Percentiles rank a stretch among this genome's conserved stretches.
Evolutionary conservation across 2,797 vertebrate genomes (phyloP).

Genomic region (Lithobates pipiens): DNA sequence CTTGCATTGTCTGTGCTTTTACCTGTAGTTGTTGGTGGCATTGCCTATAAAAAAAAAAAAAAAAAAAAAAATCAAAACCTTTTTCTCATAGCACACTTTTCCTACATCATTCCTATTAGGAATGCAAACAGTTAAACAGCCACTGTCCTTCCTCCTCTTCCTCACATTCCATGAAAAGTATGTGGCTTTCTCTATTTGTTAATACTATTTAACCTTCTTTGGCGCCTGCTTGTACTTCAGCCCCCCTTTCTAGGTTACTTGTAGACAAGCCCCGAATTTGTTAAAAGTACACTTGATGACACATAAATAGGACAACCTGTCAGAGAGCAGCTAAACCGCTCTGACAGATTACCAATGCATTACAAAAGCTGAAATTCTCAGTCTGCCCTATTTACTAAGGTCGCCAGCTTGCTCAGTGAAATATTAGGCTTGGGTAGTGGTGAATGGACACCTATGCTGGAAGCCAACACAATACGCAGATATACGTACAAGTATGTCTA

Average conservation of each 20-base stretch:
- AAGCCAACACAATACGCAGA: neutral
- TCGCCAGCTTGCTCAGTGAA: neutral
- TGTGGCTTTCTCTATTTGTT: slow-evolving; percentile 73
- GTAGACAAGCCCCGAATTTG: slow-evolving; percentile 71
- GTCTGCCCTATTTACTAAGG: neutral
- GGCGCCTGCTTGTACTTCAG: slow-evolving; percentile 71
- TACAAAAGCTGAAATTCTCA: slow-evolving; percentile 59
- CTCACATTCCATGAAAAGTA: slow-evolving; percentile 73
- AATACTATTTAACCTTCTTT: slow-evolving; percentile 76
- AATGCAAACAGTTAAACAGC: slow-evolving; percentile 47
- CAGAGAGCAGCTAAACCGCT: slow-evolving; percentile 69
- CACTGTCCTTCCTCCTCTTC: slow-evolving; percentile 41
- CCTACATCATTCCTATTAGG: neutral
- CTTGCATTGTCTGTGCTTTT: no score
- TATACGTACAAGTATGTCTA: neutral
- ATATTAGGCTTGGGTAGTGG: neutral
- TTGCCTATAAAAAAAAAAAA: no score
- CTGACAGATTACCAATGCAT: slow-evolving; percentile 67
- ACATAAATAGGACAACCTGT: slow-evolving; percentile 74
- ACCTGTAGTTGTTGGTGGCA: neutral
- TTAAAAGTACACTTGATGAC: slow-evolving; percentile 71
- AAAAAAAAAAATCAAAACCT: no score
- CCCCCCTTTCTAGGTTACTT: slow-evolving; percentile 67
- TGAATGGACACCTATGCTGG: neutral
- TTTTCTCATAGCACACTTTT: neutral